Evolutionary conservation across 92 coral and sea anemone species (phyloP).

Genomic region (Porites cylindrica): DNA sequence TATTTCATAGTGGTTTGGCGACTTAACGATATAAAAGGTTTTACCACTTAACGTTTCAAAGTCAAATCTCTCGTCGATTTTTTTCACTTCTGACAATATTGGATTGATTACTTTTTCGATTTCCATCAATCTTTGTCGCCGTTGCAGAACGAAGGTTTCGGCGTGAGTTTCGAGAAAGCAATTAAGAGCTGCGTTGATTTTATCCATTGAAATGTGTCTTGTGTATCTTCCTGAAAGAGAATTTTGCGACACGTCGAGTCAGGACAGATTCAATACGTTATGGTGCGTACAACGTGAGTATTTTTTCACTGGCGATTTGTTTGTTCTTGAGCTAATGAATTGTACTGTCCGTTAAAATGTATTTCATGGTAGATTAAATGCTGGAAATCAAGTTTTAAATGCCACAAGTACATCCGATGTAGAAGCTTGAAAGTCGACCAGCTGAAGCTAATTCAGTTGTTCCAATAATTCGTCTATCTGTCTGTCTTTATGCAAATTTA

Average conservation of each 20-base stretch:
- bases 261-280: background rate
- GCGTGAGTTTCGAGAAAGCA: conserved; percentile 44
- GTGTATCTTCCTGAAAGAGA: background rate
- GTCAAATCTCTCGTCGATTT: conserved; percentile 57
- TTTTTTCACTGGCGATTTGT: background rate
- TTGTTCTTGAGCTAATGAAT: conserved; percentile 23
- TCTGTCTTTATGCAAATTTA: conserved; percentile 11
- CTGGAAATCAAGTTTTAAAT: background rate
- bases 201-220: background rate
- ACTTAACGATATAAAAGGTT: conserved; percentile 44
- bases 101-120: conserved; percentile 66
- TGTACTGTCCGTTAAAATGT: conserved; percentile 6
- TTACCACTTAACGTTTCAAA: conserved; percentile 52
- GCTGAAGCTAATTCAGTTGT: background rate
- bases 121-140: conserved; percentile 12
- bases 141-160: conserved; percentile 29
- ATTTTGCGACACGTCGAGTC: background rate
- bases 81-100: conserved; percentile 52
- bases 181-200: conserved; percentile 39
- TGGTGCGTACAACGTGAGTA: background rate
- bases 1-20: conserved; percentile 64
- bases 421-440: background rate
- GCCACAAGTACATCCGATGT: background rate
- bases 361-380: conserved; percentile 34
- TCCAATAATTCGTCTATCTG: conserved; percentile 14